A percentile compares a stretch with the other conserved stretches of the same genome.
phyloP scores from a whole-genome alignment of 2,888 invertebrate genomes.

The Noctua pronuba region DNA sequence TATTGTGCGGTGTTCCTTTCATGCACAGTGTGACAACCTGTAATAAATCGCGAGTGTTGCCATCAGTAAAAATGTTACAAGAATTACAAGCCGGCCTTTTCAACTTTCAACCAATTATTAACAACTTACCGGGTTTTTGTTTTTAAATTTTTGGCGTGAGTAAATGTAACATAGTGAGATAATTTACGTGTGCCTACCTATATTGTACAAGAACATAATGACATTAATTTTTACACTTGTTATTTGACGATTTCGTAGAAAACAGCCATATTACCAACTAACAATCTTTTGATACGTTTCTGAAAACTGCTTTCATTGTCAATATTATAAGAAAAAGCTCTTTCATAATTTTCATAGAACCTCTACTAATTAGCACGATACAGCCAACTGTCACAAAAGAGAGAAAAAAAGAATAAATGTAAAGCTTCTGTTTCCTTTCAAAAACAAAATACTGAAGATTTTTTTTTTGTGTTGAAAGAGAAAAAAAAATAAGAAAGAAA shows the following conservation, averaged over 20 bases:
- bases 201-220: neutral
- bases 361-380: slow-evolving; percentile 68
- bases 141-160: slow-evolving; percentile 39
- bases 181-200: neutral
- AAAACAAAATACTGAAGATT: slow-evolving; percentile 72
- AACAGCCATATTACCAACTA: neutral
- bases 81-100: slow-evolving; percentile 65
- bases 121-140: slow-evolving; percentile 62
- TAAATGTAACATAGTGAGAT: slow-evolving; percentile 10
- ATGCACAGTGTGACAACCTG: slow-evolving; percentile 64
- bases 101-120: slow-evolving; percentile 71
- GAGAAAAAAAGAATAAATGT: slow-evolving; percentile 65
- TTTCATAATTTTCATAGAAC: slow-evolving; percentile 51
- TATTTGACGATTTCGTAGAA: neutral
- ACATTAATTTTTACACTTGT: neutral
- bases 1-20: slow-evolving; percentile 69
- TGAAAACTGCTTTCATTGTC: slow-evolving; percentile 11
- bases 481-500: slow-evolving; percentile 74
- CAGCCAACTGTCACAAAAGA: slow-evolving; percentile 72
- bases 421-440: slow-evolving; percentile 72
- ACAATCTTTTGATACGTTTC: slow-evolving; percentile 9
- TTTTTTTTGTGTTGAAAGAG: slow-evolving; percentile 66
- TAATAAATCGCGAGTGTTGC: slow-evolving; percentile 69
- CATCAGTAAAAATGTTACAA: slow-evolving; percentile 67
- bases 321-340: slow-evolving; percentile 14